phyloP scores from a whole-genome alignment of 2,797 vertebrate species.

The Aeoliscus strigatus region DNA sequence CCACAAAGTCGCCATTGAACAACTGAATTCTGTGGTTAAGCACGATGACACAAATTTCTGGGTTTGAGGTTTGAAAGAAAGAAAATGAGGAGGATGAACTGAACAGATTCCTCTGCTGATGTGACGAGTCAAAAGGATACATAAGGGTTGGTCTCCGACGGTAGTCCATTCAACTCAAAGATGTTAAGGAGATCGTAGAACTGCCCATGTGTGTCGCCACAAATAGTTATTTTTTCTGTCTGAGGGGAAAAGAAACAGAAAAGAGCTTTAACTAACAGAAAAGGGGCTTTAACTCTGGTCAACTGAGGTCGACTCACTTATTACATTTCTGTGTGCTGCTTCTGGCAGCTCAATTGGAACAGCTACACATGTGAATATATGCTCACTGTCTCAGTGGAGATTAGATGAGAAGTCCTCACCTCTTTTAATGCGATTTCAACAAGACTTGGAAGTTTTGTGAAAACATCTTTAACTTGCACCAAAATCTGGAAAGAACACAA shows the following conservation, averaged over 20 bases:
- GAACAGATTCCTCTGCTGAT: not conserved
- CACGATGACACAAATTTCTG: conserved; percentile 11
- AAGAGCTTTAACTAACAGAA: not conserved
- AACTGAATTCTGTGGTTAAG: conserved; percentile 75
- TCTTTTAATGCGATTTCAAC: conserved; percentile 87
- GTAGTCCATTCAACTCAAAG: conserved; percentile 89
- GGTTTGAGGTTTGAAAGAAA: conserved; percentile 7
- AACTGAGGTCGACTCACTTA: no score
- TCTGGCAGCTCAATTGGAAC: no score
- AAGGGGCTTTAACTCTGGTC: not conserved
- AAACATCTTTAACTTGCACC: conserved; percentile 89
- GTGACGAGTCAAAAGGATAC: conserved; percentile 81
- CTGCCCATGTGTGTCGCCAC: conserved; percentile 92
- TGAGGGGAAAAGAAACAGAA: conserved; percentile 49
- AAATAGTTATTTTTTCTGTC: conserved; percentile 90
- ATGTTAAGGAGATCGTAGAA: conserved; percentile 94
- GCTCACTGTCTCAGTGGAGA: not conserved
- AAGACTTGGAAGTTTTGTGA: conserved; percentile 88
- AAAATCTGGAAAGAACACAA: conserved; percentile 78
- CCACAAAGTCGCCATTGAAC: conserved; percentile 96
- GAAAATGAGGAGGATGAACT: not conserved
- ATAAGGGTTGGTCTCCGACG: conserved; percentile 86
- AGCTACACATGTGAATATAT: not conserved
- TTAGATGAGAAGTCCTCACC: conserved; percentile 61
- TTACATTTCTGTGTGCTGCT: no score